These are phyloP conservation scores for Neoaliturus tenellus DNA, from an alignment of 2,888 invertebrate species.

Conservation along the genomic window DNA sequence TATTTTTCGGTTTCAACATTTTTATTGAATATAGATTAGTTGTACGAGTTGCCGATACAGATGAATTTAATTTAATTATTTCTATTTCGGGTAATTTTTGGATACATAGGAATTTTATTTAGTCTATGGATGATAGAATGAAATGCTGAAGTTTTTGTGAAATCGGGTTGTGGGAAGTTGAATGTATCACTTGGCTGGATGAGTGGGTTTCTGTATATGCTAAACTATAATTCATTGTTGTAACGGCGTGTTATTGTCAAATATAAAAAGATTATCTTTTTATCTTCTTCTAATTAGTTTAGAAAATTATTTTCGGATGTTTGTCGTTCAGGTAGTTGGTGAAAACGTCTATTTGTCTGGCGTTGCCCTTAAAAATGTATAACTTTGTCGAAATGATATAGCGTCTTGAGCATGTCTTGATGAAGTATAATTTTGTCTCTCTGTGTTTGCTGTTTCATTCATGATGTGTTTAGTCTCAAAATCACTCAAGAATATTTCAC, in stretches of 20 bases:
- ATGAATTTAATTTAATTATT: no score
- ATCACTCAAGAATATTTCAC: background rate
- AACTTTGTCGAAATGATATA: background rate
- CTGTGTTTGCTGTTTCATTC: background rate
- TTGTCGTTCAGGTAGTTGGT: no score
- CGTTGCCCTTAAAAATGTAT: background rate
- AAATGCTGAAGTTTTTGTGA: background rate
- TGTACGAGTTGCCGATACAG: no score
- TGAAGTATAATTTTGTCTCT: background rate
- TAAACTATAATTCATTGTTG: background rate
- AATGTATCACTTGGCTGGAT: slow-evolving; percentile 24
- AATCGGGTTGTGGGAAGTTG: background rate
- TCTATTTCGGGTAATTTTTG: no score
- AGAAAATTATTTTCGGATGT: no score
- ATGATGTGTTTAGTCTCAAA: background rate
- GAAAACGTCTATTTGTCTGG: no score
- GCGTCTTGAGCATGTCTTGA: background rate
- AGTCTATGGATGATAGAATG: background rate
- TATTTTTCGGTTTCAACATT: no score
- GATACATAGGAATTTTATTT: no score
- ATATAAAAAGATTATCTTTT: background rate
- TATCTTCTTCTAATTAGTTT: no score
- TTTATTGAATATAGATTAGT: no score
- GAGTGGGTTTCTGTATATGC: background rate
- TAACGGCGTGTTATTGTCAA: background rate